Base-by-base conservation (phyloP, 2,113 vertebrate species). In the Oryzias woworae region DNA sequence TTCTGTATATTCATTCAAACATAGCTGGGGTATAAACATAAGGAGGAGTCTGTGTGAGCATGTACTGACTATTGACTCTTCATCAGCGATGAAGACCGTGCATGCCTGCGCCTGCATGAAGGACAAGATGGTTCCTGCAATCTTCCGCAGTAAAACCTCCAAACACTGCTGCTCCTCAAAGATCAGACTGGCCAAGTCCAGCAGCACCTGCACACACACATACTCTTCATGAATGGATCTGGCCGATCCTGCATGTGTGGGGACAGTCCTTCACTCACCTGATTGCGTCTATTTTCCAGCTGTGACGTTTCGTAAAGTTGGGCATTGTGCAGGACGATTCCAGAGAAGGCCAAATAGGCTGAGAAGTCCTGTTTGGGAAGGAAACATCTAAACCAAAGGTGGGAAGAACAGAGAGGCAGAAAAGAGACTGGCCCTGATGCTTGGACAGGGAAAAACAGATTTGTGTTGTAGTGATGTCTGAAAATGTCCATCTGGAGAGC, bases 81-180 rank as follows among this genome's bases (percentile, higher is more conserved):
- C 92, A 41, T 96, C 95, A 59, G 95, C 92, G 16, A 96, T 97
- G 88, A 98, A 98, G 71, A 99, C 93, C 0, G 96, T 96, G 64
- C 96, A 98, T 36, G 91, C 94, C 84, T 97, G 95, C 56, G 96
- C 95, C 81, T 96, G 96, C 96, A 99, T 98, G 85, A 99, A 98
- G 46, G 97, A 96, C 81, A 98, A 91, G 80, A 99, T 98, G 5
- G 94, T 98, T 60, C 94, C 96, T 22, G 95, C 94, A 22, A 98
- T 97, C 88, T 96, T 98, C 89, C 93, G 95, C 84, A 99, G 87
- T 53, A 98, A 91, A 15, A 98, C 94, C 82, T 98, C 96, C 83
- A 99, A 73, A 45, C 95, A 95, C 71, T 96, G 96, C 53, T 99
- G 97, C 82, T 99, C 96, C 85, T 99, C 97, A 66, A 98, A 98